A percentile compares a stretch with the other conserved stretches of the same genome.
phyloP scores from a whole-genome alignment of 2,113 vertebrate species.

The Thymallus thymallus region DNA sequence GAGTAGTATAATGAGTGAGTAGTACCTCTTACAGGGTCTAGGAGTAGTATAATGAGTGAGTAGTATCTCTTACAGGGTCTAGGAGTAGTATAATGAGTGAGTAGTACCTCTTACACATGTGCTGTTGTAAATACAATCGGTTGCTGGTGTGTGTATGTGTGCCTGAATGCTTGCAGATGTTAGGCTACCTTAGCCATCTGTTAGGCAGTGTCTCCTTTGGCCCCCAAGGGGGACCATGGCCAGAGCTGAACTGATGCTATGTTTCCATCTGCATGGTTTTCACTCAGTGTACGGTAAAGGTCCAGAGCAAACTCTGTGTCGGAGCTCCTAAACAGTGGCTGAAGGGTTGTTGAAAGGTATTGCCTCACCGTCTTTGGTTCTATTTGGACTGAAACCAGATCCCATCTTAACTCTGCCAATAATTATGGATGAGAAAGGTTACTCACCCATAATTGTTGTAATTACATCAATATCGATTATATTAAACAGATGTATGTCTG shows the following conservation, averaged over 20 bases:
- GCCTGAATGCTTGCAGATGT: not conserved
- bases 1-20: slow-evolving; percentile 15
- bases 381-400: too few species aligned
- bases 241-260: slow-evolving; percentile 69
- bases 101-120: not conserved
- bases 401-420: too few species aligned
- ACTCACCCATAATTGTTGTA: too few species aligned
- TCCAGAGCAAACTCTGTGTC: slow-evolving; percentile 69
- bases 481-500: too few species aligned
- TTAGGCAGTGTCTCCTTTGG: slow-evolving; percentile 58
- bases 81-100: slow-evolving; percentile 24
- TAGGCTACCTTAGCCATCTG: slow-evolving; percentile 74
- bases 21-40: slow-evolving; percentile 68
- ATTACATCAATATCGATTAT: too few species aligned
- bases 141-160: not conserved
- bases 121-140: too few species aligned
- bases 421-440: too few species aligned
- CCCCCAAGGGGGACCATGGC: slow-evolving; percentile 55
- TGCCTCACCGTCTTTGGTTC: too few species aligned
- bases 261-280: slow-evolving; percentile 46
- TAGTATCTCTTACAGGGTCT: slow-evolving; percentile 67
- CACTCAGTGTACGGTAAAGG: slow-evolving; percentile 61
- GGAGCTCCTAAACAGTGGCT: slow-evolving; percentile 56
- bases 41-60: slow-evolving; percentile 15
- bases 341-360: not conserved